Evolutionary conservation across 2,113 vertebrate species (phyloP).

Genomic region (Grantiella picta): DNA sequence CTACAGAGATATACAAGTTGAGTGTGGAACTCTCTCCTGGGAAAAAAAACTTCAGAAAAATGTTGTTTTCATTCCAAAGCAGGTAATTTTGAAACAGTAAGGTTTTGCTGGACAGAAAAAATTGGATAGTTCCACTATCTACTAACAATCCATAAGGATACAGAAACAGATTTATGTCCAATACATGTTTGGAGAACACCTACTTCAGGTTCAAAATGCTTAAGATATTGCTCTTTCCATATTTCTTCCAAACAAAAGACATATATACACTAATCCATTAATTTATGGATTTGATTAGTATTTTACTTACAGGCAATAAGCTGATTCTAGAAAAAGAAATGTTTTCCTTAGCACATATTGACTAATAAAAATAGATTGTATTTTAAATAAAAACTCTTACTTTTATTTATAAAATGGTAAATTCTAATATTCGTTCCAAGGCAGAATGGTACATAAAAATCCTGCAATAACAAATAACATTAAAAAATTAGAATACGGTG

Average conservation of each 20-base stretch:
- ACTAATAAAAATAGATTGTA: not conserved
- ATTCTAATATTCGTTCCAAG: not conserved
- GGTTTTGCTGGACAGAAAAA: not conserved
- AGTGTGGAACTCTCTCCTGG: not conserved
- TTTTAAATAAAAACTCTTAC: not conserved
- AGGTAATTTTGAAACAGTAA: not conserved
- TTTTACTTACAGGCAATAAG: not conserved
- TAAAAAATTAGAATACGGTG: not conserved
- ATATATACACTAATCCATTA: not conserved
- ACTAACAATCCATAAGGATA: not conserved
- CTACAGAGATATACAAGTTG: not conserved
- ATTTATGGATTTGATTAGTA: not conserved
- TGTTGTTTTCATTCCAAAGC: not conserved
- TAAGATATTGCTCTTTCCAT: not conserved
- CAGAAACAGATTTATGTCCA: not conserved
- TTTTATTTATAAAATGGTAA: slow-evolving; percentile 35
- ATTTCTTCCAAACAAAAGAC: not conserved
- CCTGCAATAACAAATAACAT: not conserved
- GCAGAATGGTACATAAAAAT: not conserved
- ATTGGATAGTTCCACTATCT: not conserved
- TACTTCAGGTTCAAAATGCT: not conserved
- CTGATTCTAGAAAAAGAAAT: not conserved
- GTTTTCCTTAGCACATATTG: not conserved
- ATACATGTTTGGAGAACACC: not conserved
- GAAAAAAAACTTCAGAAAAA: not conserved